These are phyloP conservation scores for Phataginus tetradactyla DNA, from an alignment of 2,797 vertebrate genomes.

Conservation along the genomic window DNA sequence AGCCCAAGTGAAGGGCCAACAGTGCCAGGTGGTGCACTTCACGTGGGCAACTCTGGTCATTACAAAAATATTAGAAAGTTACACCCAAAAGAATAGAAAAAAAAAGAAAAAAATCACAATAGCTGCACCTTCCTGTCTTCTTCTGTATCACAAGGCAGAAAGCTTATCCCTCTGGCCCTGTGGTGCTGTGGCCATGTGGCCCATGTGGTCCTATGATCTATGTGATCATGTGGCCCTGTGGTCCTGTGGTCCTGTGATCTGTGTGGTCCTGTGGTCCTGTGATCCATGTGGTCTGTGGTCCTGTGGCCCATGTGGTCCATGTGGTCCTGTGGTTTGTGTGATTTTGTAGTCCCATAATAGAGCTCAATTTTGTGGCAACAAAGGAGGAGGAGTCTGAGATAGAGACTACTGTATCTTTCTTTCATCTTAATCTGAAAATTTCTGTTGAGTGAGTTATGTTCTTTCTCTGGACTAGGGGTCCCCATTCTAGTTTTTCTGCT, in stretches of 20 bases:
- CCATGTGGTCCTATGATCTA: background rate
- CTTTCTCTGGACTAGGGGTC: background rate
- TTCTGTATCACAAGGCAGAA: background rate
- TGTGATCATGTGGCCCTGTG: background rate
- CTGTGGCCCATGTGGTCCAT: background rate
- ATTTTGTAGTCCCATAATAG: background rate
- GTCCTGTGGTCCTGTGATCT: background rate
- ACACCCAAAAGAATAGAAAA: background rate
- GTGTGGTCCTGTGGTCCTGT: background rate
- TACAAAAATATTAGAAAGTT: background rate
- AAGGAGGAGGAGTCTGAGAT: background rate
- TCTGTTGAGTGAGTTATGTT: accelerated
- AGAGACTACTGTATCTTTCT: background rate
- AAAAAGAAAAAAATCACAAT: too few relatives aligned
- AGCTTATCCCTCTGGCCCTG: too few relatives aligned
- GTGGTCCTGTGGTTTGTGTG: too few relatives aligned
- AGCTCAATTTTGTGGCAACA: background rate
- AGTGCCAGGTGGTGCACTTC: accelerated
- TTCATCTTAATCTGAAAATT: background rate
- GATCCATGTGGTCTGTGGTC: too few relatives aligned
- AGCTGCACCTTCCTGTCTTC: background rate
- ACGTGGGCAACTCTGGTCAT: background rate
- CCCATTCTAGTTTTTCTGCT: background rate
- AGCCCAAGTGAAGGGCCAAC: accelerated
- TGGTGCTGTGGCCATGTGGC: background rate